A percentile compares a stretch with the other conserved stretches of the same genome.
phyloP scores from a whole-genome alignment of 53 echinoderm and acorn worm genomes.

The Holothuria leucospilota region DNA sequence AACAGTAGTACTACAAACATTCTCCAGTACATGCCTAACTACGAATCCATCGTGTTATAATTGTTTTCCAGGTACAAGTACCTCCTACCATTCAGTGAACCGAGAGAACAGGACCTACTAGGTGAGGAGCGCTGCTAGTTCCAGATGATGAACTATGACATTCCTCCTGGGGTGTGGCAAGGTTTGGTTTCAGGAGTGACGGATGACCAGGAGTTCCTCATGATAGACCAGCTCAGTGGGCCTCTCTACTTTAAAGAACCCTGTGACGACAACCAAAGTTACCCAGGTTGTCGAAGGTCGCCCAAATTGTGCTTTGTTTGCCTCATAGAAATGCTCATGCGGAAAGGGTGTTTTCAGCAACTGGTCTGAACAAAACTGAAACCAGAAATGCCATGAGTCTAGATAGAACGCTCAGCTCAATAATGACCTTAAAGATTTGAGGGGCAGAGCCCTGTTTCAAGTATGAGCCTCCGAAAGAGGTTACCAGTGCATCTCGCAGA shows the following conservation, averaged over 20 bases:
- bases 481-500: not conserved
- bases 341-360: constrained; percentile 4
- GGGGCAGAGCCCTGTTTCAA: constrained; percentile 15
- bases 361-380: not conserved
- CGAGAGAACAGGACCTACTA: too few relatives aligned
- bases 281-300: not conserved
- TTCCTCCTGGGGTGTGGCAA: too few relatives aligned
- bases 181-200: not conserved
- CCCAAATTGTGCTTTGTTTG: constrained; percentile 4
- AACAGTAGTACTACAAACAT: too few relatives aligned
- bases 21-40: too few relatives aligned
- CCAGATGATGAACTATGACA: not conserved
- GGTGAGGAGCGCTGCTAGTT: too few relatives aligned
- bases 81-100: too few relatives aligned
- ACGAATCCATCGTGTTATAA: too few relatives aligned
- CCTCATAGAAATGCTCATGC: constrained; percentile 20
- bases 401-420: constrained; percentile 10
- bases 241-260: not conserved
- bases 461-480: not conserved
- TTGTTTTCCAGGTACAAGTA: too few relatives aligned
- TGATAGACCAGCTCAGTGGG: not conserved
- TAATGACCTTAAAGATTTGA: not conserved
- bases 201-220: not conserved
- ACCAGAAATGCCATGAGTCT: constrained; percentile 2
- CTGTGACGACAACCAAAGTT: constrained; percentile 5